phyloP scores from a whole-genome alignment of 2,888 invertebrate genomes.

The Drosophila testacea region DNA sequence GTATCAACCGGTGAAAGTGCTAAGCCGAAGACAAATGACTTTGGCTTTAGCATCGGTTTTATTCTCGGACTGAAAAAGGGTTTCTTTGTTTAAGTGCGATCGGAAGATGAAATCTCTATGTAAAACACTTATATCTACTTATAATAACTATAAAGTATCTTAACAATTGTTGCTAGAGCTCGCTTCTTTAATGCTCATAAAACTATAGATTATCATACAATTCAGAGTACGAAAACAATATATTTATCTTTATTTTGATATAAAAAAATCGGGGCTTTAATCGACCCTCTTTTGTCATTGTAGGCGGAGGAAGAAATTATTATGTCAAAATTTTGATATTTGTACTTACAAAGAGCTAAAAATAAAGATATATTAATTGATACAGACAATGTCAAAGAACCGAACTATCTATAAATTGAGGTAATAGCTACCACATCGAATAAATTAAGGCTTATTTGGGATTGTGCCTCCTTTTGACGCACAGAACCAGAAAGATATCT shows the following conservation, averaged over 20 bases:
- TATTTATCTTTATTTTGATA: neutral
- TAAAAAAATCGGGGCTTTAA: too few relatives aligned
- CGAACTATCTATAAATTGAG: neutral
- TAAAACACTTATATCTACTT: constrained; percentile 7
- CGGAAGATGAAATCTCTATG: neutral
- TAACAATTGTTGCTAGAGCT: neutral
- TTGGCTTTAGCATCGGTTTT: constrained; percentile 1
- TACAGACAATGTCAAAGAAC: neutral
- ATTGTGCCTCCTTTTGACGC: neutral
- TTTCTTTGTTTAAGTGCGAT: neutral
- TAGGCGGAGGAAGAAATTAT: neutral
- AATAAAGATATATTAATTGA: neutral
- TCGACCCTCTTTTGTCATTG: neutral
- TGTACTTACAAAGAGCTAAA: neutral
- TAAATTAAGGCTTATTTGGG: neutral
- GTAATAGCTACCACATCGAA: constrained; percentile 1
- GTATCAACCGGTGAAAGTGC: constrained; percentile 67
- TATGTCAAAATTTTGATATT: neutral
- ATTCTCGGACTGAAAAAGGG: neutral
- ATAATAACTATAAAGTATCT: constrained; percentile 4
- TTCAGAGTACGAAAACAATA: neutral
- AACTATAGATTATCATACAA: neutral
- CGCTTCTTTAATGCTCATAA: neutral
- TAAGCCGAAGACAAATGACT: constrained; percentile 56
- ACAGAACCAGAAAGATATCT: constrained; percentile 4